These are phyloP conservation scores for Acanthosoma haemorrhoidale DNA, from an alignment of 2,888 invertebrate genomes.

Conservation along the genomic window DNA sequence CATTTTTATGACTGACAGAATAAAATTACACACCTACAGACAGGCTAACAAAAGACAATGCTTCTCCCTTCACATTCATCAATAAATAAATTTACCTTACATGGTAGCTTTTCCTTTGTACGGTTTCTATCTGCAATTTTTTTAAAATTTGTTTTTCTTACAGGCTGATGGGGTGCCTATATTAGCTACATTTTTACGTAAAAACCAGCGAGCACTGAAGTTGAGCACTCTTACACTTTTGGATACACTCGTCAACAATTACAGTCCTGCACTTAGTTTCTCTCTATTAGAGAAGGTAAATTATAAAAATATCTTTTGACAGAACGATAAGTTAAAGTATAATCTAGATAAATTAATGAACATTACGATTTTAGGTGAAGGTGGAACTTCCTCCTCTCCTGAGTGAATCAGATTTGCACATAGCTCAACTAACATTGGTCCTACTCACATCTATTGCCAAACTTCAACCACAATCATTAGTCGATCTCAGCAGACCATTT, in stretches of 20 bases:
- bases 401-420: conserved; percentile 91
- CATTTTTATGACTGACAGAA: too few species aligned
- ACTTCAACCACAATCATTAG: conserved; percentile 70
- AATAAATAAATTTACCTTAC: too few species aligned
- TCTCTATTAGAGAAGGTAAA: conserved; percentile 68
- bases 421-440: conserved; percentile 84
- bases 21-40: too few species aligned
- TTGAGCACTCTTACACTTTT: conserved; percentile 82
- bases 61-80: too few species aligned
- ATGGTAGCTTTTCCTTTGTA: neutral
- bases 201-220: conserved; percentile 93
- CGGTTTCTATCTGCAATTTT: neutral
- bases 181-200: conserved; percentile 86
- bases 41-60: too few species aligned
- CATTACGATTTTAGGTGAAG: conserved; percentile 55
- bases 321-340: neutral
- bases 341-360: too few species aligned
- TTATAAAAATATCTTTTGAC: neutral
- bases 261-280: conserved; percentile 64
- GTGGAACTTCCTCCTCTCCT: conserved; percentile 85
- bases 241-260: conserved; percentile 85
- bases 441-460: conserved; percentile 76
- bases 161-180: conserved; percentile 85
- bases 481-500: conserved; percentile 62
- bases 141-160: too few species aligned